Base-by-base conservation (phyloP, 2,797 vertebrate genomes). In the Bradypodion ventrale region DNA sequence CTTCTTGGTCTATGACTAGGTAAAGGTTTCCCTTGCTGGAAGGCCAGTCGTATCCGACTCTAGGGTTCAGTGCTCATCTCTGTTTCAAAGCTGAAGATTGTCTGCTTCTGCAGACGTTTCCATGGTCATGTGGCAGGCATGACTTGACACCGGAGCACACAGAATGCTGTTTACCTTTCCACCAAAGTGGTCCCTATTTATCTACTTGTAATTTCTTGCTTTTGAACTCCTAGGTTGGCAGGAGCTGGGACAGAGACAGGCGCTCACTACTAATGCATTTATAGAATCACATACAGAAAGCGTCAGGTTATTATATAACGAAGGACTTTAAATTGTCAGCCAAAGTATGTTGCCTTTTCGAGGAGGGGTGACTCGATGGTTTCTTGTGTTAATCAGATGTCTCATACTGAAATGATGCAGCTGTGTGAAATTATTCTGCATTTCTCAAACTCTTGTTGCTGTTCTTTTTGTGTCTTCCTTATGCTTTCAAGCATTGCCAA, bases 361-460 rank as follows among this genome's bases (percentile, higher is more conserved):
- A 10, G 49, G 49, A 2, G 8, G 49, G 49, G 49, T 4, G 65
- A 32, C 63, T 3, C 8, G 12, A 7, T 8, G 75, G 59, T 2
- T 59, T 83, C 37, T 66, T 82, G 77, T 84, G 0, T 9, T 19
- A 12, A 8, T 40, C 59, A 72, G 80, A 52, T 10, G 3, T 60
- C 69, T 62, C 46, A 35, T 62, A 56, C 87, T 89, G n/a, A 85
- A 83, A 70, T 80, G 1, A 75, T 12, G 25, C 87, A 91, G 84
- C 88, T 85, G 80, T 60, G 73, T 82, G 83, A 35, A 82, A 70
- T 46, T 0, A 3, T 0, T 0, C 32, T 78, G 13, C 49, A n/a
- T 23, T 85, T 86, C 15, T 60, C 29, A 35, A 29, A 1, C 9
- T n/a, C 60, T 21, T 4, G 1, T 23, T 56, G 16, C 72, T 8